Evolutionary conservation across 2,113 vertebrate species (phyloP).

Genomic region (Lagopus muta): DNA sequence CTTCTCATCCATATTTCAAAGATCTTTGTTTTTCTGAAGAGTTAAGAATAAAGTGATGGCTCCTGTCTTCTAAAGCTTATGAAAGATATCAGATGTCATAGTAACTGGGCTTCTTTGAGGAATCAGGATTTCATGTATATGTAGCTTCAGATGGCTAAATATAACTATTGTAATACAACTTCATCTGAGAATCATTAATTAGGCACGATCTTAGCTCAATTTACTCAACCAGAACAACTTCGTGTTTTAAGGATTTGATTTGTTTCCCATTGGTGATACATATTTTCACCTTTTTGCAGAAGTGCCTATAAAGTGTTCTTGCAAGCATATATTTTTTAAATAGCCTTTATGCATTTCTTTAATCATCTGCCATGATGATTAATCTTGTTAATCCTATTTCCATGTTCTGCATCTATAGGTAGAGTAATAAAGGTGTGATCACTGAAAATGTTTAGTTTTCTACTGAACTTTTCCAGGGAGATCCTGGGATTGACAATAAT

Average conservation of each 20-base stretch:
- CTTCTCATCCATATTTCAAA: neutral
- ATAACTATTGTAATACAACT: neutral
- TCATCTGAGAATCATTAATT: neutral
- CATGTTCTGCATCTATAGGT: neutral
- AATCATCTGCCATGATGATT: neutral
- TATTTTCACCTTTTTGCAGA: neutral
- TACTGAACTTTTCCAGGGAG: constrained; percentile 76
- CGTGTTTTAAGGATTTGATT: neutral
- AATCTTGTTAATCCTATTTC: neutral
- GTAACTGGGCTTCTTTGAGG: neutral
- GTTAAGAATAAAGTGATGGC: neutral
- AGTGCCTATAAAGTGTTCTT: neutral
- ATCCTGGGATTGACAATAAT: constrained; percentile 76
- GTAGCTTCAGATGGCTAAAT: neutral
- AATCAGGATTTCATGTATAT: neutral
- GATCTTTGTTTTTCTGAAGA: neutral
- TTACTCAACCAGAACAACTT: neutral
- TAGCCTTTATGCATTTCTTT: neutral
- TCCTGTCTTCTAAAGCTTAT: neutral
- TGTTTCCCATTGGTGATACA: neutral
- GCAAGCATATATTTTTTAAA: neutral
- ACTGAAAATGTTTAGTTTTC: neutral
- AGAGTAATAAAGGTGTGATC: neutral
- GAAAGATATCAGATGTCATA: neutral
- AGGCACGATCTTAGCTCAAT: neutral